Base-by-base conservation (phyloP, 2,797 vertebrate species). In the Margarornis squamiger region DNA sequence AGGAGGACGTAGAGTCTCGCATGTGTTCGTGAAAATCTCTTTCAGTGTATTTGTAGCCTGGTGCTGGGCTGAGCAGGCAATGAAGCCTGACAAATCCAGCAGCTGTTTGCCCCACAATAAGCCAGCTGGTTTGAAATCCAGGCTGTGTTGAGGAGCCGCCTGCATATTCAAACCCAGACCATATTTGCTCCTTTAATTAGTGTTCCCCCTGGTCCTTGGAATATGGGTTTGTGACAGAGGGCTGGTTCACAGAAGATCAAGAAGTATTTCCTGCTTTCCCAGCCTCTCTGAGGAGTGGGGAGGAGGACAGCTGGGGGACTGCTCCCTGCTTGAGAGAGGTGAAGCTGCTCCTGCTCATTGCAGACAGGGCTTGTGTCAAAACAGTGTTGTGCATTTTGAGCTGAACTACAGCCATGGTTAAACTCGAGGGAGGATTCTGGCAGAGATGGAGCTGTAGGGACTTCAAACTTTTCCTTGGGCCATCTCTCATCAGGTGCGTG, bases 51-150 rank as follows among this genome's bases (percentile, higher is more conserved):
- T 36, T 30, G 43, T 23, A 41, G 78, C 78, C 59, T 0, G 10
- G 58, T 61, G 84, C 61, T 58, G 75, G 61, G 58, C 76, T 90
- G 85, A 55, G 43, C 51, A n/a, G 76, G 82, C 88, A 66, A 1
- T 32, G 87, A 62, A 86, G 91, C 89, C 87, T 93, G 89, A 84
- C 90, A 92, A 91, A 90, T 78, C 58, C 39, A 91, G 95, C 95
- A 96, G 92, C 95, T 96, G 95, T 89, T 92, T 87, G 76, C 78
- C 79, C 72, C 91, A 91, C 89, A 91, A 88, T 27, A 21, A 92
- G 75, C 93, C 92, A 96, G 95, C 95, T 96, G 96, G 81, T 89
- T 96, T 43, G 81, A 77, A 86, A 90, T 26, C 57, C 87, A 68
- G 81, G 36, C 91, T 91, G 78, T 51, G 66, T 36, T 5, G 1